Conservation (phyloP, 2,797 vertebrate genomes). For the Cetoscarus ocellatus region DNA sequence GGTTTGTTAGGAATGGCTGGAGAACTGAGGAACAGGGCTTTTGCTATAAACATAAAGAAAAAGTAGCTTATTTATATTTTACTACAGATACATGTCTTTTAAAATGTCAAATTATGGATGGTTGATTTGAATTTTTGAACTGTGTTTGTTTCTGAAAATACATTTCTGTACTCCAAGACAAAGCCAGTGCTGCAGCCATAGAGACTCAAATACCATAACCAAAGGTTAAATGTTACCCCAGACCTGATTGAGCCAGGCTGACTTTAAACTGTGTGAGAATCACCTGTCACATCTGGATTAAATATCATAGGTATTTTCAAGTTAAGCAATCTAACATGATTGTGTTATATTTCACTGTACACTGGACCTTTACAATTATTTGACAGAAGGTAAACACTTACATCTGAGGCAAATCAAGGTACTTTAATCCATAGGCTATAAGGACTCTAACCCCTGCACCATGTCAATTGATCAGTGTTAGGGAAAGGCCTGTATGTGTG, state of each 20-base stretch:
- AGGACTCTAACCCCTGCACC: slow-evolving; percentile 46
- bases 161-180: slow-evolving; percentile 8
- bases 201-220: background rate
- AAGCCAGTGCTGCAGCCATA: no score
- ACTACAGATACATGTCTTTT: background rate
- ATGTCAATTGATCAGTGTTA: slow-evolving; percentile 35
- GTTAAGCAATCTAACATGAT: slow-evolving; percentile 22
- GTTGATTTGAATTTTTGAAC: background rate
- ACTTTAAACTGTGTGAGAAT: slow-evolving; percentile 10
- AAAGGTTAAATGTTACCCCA: slow-evolving; percentile 9
- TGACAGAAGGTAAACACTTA: slow-evolving; percentile 22
- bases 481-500: slow-evolving; percentile 63
- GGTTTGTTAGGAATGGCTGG: slow-evolving; percentile 19
- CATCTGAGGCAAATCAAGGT: slow-evolving; percentile 33
- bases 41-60: slow-evolving; percentile 5
- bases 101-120: background rate
- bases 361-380: slow-evolving; percentile 20
- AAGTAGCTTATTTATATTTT: background rate
- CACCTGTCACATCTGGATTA: slow-evolving; percentile 24
- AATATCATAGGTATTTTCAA: slow-evolving; percentile 19
- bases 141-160: slow-evolving; percentile 16
- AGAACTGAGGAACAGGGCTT: slow-evolving; percentile 14
- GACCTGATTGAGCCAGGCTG: slow-evolving; percentile 3
- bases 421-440: slow-evolving; percentile 33
- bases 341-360: slow-evolving; percentile 2